Evolutionary conservation across 2,113 vertebrate species (phyloP).

Genomic region (Myiozetetes cayanensis): DNA sequence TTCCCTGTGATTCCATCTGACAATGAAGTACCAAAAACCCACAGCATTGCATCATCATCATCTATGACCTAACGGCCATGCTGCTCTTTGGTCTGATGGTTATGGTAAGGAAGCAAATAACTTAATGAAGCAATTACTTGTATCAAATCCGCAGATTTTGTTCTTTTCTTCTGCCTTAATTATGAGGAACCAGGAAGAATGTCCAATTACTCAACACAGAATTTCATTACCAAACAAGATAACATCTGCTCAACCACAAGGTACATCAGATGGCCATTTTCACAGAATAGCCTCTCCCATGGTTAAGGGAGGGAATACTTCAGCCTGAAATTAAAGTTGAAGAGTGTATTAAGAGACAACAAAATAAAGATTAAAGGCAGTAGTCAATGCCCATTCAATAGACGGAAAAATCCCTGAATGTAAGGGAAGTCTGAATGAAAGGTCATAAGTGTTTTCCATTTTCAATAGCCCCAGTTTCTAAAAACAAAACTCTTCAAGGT

Average conservation of each 20-base stretch:
- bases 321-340: neutral
- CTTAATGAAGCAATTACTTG: conserved; percentile 37
- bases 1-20: neutral
- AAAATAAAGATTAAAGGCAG: neutral
- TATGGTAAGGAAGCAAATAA: neutral
- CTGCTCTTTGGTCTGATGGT: neutral
- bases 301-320: neutral
- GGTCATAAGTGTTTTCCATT: neutral
- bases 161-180: conserved; percentile 41
- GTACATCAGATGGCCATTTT: conserved; percentile 15
- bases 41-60: neutral
- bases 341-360: neutral
- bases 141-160: conserved; percentile 35
- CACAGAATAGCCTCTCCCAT: neutral
- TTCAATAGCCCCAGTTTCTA: neutral
- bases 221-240: conserved; percentile 37
- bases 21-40: neutral
- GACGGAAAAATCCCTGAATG: conserved; percentile 7
- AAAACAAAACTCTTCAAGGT: conserved; percentile 15
- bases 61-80: neutral
- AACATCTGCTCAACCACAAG: conserved; percentile 28
- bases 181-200: conserved; percentile 32
- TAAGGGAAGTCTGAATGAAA: neutral
- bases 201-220: conserved; percentile 36
- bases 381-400: neutral